Evolutionary conservation across 23 tunicate genomes (phyloP), one percentile per base, ranked within the genome.

Genomic region (Botrylloides violaceus): DNA sequence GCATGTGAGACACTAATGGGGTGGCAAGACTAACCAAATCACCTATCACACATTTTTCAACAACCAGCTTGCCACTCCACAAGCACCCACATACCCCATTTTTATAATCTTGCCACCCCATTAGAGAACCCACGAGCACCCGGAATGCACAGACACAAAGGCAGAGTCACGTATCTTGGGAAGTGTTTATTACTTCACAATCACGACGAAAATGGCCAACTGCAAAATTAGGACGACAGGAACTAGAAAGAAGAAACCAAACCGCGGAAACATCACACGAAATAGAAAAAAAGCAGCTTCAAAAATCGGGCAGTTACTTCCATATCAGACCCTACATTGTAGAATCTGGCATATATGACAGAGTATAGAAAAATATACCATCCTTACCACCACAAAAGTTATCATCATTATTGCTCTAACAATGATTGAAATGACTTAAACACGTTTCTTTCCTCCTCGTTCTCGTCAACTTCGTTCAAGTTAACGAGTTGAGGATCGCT

Each of bases 381-480:
- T n/a, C n/a, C n/a, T n/a, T n/a, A n/a, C n/a, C n/a, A n/a, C n/a
- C n/a, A n/a, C n/a, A n/a, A n/a, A n/a, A n/a, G n/a, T n/a, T n/a
- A n/a, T n/a, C n/a, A n/a, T n/a, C n/a, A n/a, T 31, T 71, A 84
- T 25, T 38, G 76, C 29, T 86, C 72, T 43, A 88, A 48, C 25
- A 88, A 66, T 1, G 96, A 88, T 25, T 84, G 83, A 65, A 88
- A 88, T 7, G 96, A 88, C 65, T 88, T 83, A 47, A 88, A 88
- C 27, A 88, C 87, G 43, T 88, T 88, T 64, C 96, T 61, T 59
- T 88, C 96, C 32, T 88, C 96, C 58, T 88, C 96, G 55, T 81
- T 81, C 31, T 78, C 75, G 25, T 84, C 79, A 9, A 72, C 81
- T 36, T 79, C 71, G 37, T 65, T 64, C 29, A 39, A 32, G 18